Conservation (phyloP, 2,113 vertebrate species). For the Anolis sagrei region DNA sequence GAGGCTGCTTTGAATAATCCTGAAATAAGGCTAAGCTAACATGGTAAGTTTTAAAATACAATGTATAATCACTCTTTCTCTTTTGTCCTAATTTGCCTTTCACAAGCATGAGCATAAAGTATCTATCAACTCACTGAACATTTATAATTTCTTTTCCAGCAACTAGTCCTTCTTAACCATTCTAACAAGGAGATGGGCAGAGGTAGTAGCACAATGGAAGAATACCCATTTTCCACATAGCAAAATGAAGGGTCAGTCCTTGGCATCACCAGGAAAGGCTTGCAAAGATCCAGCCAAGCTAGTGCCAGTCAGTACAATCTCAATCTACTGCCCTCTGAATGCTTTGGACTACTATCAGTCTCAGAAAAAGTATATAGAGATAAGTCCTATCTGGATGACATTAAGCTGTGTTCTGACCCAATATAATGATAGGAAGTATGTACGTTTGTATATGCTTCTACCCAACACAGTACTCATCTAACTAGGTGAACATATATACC, state of each 20-base stretch:
- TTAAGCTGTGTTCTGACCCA: neutral
- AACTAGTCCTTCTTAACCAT: too few species aligned
- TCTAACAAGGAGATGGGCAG: neutral
- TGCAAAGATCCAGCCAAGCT: neutral
- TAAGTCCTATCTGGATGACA: too few species aligned
- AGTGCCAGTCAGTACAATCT: too few species aligned
- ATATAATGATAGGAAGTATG: neutral
- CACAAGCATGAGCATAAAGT: neutral
- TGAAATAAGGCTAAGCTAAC: conserved; percentile 63
- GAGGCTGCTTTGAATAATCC: conserved; percentile 56
- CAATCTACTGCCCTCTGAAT: too few species aligned
- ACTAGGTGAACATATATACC: too few species aligned
- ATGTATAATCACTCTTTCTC: conserved; percentile 45
- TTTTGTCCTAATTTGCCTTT: conserved; percentile 33
- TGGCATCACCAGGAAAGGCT: neutral
- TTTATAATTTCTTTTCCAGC: too few species aligned
- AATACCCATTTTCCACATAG: neutral
- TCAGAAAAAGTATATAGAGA: neutral
- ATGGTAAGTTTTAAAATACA: conserved; percentile 35
- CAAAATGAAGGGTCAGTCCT: neutral
- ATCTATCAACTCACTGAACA: conserved; percentile 23
- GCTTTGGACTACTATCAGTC: too few species aligned
- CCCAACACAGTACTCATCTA: neutral
- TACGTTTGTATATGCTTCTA: neutral
- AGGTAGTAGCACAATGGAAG: neutral